phyloP scores from a whole-genome alignment of 2,797 vertebrate species.

The Chelidonichthys spinosus region DNA sequence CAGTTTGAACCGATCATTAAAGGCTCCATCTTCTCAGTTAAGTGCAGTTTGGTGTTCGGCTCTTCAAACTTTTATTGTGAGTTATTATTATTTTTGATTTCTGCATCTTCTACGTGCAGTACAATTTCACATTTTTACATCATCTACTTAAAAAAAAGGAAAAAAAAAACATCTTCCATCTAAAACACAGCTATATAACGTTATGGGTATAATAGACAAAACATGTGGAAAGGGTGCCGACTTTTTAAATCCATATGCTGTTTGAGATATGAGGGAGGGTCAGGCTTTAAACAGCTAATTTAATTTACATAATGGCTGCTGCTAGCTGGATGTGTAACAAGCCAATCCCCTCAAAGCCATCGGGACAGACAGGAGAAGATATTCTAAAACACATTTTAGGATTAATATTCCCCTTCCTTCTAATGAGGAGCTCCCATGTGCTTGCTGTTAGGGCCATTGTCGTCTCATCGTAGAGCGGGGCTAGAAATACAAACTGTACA shows the following conservation, averaged over 20 bases:
- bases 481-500: neutral
- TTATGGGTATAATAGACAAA: neutral
- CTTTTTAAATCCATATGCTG: neutral
- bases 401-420: neutral
- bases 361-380: neutral
- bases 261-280: neutral
- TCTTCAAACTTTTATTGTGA: neutral
- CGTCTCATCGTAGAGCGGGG: neutral
- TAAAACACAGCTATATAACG: neutral
- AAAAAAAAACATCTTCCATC: neutral
- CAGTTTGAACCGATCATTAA: slow-evolving; percentile 51
- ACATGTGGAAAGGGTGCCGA: neutral
- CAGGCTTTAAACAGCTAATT: neutral
- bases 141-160: neutral
- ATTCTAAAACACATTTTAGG: neutral
- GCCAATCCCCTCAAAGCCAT: neutral
- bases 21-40: slow-evolving; percentile 15
- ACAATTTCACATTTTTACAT: slow-evolving; percentile 7
- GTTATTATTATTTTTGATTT: neutral
- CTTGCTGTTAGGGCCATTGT: neutral
- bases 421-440: neutral
- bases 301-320: neutral
- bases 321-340: neutral
- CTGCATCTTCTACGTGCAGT: neutral
- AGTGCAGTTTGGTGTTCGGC: neutral